Conservation (phyloP, 2,888 invertebrate genomes). For the Ennomos fuscantarius region DNA sequence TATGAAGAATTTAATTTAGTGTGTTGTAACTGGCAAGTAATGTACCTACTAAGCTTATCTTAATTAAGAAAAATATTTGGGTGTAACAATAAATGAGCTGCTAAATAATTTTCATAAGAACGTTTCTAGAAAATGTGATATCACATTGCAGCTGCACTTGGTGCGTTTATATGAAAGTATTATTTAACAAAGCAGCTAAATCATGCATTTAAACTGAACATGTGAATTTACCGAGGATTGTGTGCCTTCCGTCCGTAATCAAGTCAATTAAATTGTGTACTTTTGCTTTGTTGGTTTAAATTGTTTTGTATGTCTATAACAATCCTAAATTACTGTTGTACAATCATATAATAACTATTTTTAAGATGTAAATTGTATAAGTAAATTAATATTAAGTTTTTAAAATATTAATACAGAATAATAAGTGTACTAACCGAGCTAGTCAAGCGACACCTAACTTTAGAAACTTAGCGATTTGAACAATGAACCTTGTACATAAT, state of each 20-base stretch:
- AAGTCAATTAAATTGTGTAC: conserved; percentile 36
- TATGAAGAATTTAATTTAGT: conserved; percentile 23
- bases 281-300: conserved; percentile 40
- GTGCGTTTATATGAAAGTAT: conserved; percentile 8
- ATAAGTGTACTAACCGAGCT: conserved; percentile 53
- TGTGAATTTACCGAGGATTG: conserved; percentile 56
- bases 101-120: conserved; percentile 11
- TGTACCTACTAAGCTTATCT: conserved; percentile 4
- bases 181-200: conserved; percentile 41
- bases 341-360: no score
- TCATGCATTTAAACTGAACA: conserved; percentile 72
- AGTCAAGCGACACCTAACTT: conserved; percentile 68
- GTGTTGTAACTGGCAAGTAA: conserved; percentile 8
- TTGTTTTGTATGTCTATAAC: conserved; percentile 39
- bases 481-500: conserved; percentile 28
- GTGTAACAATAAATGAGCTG: conserved; percentile 15
- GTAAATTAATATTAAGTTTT: no score
- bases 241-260: conserved; percentile 62
- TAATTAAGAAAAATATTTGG: conserved; percentile 10
- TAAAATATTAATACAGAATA: conserved; percentile 4
- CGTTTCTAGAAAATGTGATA: neutral
- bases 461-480: conserved; percentile 34
- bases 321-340: neutral
- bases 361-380: no score
- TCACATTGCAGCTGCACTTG: neutral